Evolutionary conservation across 2,888 invertebrate genomes (phyloP).

Genomic region (Bursaphelenchus okinawaensis): DNA sequence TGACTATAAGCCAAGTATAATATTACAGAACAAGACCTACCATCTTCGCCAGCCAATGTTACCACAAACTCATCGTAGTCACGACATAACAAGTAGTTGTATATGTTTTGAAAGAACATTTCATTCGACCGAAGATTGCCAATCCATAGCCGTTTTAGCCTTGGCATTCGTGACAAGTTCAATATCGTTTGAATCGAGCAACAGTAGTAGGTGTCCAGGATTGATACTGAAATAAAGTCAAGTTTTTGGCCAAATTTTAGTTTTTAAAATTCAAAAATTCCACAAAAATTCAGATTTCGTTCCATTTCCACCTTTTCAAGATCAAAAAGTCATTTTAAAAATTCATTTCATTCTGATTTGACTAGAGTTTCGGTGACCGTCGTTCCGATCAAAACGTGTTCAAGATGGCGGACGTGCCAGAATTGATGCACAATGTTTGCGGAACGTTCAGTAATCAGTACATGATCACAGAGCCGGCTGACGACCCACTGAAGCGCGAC

Average conservation of each 20-base stretch:
- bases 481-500: constrained; percentile 25
- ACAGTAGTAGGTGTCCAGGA: neutral
- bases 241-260: neutral
- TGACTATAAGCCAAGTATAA: too few species aligned
- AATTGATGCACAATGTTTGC: constrained; percentile 22
- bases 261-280: neutral
- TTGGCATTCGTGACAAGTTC: neutral
- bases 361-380: neutral
- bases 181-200: neutral
- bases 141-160: neutral
- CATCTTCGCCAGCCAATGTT: neutral
- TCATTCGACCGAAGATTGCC: neutral
- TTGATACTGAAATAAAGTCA: neutral
- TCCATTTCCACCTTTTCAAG: too few species aligned
- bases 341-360: neutral
- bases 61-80: neutral
- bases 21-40: too few species aligned
- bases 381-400: neutral
- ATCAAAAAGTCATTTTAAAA: neutral
- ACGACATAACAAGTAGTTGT: neutral
- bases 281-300: neutral
- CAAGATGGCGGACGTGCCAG: constrained; percentile 17
- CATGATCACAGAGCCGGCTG: constrained; percentile 18
- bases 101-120: neutral
- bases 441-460: constrained; percentile 16